phyloP scores from a whole-genome alignment of 2,888 invertebrate species.

The Cataglyphis albicans region DNA sequence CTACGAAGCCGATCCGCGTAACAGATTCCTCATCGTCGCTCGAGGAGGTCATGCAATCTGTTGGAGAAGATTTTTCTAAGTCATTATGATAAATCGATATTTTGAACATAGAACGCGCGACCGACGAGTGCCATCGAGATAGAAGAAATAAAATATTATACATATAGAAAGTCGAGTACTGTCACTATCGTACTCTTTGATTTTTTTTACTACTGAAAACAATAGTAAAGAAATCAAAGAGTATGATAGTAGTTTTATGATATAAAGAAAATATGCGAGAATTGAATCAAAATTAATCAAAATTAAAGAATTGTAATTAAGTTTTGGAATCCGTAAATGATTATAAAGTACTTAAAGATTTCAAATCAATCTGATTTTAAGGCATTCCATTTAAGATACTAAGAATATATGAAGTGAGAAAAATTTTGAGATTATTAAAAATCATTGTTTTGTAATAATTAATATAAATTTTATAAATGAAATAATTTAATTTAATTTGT shows the following conservation, averaged over 20 bases:
- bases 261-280: neutral
- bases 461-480: neutral
- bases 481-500: neutral
- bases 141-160: neutral
- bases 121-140: conserved; percentile 3
- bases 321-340: neutral
- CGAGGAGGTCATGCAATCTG: conserved; percentile 53
- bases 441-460: neutral
- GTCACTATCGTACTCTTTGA: neutral
- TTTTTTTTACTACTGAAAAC: neutral
- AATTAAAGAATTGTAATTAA: conserved; percentile 22
- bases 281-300: neutral
- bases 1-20: conserved; percentile 54
- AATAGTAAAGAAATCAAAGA: neutral
- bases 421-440: neutral
- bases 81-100: conserved; percentile 47
- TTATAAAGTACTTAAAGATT: neutral
- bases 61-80: conserved; percentile 47
- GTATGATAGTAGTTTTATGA: neutral
- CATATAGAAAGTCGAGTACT: neutral
- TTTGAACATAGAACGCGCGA: conserved; percentile 3
- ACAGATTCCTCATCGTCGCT: conserved; percentile 55
- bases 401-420: neutral
- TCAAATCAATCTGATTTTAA: neutral
- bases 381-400: neutral